Evolutionary conservation across 2,888 invertebrate genomes (phyloP), one percentile per base, ranked within the genome.

Genomic region (Cheilosia vernalis): DNA sequence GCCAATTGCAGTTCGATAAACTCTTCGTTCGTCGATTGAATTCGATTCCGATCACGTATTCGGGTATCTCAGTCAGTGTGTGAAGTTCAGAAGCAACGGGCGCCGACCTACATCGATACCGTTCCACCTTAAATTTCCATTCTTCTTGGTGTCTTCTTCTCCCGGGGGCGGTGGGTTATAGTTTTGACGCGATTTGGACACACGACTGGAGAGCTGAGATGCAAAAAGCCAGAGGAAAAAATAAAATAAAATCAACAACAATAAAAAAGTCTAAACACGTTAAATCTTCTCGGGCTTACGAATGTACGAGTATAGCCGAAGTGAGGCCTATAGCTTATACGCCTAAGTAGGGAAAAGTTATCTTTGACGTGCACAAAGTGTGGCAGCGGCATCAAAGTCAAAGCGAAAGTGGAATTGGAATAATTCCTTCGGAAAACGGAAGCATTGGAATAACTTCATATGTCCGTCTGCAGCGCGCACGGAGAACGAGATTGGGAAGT

Each of bases 221-320:
- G 53, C 42, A 42, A 44, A 24, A 21, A 24, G 47, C 40, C 19
- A 33, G 0, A 51, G 21, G 13, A 13, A 21, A 30, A 27, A 55
- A n/a, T n/a, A 24, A 30, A 21, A 56, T 15, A 30, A 30, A 37
- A 27, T 33, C 15, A 27, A 7, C 42, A 73, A 69, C 21, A 49
- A 84, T 67, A 77, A 81, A 85, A 78, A 77, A 85, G 61, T 85
- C 85, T 40, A 72, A 81, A 77, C 85, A 85, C 85, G 81, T 85
- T 61, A 58, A 70, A 40, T 67, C 67, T 63, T 85, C 72, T 66
- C 42, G 47, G 76, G 70, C 81, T 85, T 77, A 76, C 60, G 17
- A 2, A n/a, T 47, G 17, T 7, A n/a, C n/a, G n/a, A n/a, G n/a
- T n/a, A 7, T 21, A 51, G 27, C 9, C 76, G 76, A 85, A 85